A percentile compares a stretch with the other conserved stretches of the same genome.
Conservation (phyloP, 2,888 invertebrate species). For the Hydropsyche betteni region DNA sequence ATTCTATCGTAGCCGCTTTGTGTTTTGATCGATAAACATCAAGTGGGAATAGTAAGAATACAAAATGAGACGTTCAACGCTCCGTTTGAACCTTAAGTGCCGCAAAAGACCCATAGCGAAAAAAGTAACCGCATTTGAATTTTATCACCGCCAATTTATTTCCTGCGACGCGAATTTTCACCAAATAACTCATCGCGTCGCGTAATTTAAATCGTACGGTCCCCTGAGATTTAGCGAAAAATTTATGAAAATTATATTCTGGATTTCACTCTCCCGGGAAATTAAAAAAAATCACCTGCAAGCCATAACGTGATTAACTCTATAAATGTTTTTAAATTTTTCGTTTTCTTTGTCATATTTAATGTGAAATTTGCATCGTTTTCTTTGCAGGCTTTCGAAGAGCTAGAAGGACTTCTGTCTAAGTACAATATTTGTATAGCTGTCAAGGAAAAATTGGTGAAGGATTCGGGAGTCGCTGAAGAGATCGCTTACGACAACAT, state of each 20-base stretch:
- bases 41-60: too few relatives aligned
- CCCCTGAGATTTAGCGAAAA: slow-evolving; percentile 15
- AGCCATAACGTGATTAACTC: neutral
- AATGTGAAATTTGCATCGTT: too few relatives aligned
- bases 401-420: slow-evolving; percentile 85
- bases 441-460: slow-evolving; percentile 91
- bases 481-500: slow-evolving; percentile 89
- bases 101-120: neutral
- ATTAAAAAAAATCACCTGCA: slow-evolving; percentile 37
- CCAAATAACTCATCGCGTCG: slow-evolving; percentile 25
- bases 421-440: slow-evolving; percentile 92
- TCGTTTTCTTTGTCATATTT: too few relatives aligned
- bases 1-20: too few relatives aligned
- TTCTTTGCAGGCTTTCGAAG: slow-evolving; percentile 89
- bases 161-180: slow-evolving; percentile 27
- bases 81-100: too few relatives aligned
- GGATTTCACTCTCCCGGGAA: slow-evolving; percentile 28
- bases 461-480: slow-evolving; percentile 94
- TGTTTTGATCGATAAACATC: too few relatives aligned
- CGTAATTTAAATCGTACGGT: slow-evolving; percentile 20
- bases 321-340: slow-evolving; percentile 32
- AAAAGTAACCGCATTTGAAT: slow-evolving; percentile 4
- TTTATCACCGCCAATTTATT: slow-evolving; percentile 27
- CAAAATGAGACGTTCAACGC: too few relatives aligned
- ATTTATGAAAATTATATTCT: slow-evolving; percentile 36